phyloP scores from a whole-genome alignment of 1,140 invertebrate species.

The Pseudachorutes palmiensis region DNA sequence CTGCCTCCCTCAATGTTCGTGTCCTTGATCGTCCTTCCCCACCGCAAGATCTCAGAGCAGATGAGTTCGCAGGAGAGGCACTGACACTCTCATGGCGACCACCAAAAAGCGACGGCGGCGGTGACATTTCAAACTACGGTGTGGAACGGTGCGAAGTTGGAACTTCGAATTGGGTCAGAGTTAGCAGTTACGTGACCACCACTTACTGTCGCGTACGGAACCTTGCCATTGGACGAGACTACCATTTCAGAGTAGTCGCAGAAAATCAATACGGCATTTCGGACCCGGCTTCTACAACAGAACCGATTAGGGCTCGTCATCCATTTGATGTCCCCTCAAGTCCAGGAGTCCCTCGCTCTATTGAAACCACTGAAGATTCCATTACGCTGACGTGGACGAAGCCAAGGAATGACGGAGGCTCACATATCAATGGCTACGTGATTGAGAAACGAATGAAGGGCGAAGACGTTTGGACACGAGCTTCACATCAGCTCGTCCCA shows the following conservation, averaged over 20 bases:
- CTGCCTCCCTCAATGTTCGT: conserved; percentile 83
- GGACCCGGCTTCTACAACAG: conserved; percentile 76
- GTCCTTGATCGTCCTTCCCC: conserved; percentile 83
- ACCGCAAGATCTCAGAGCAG: conserved; percentile 76
- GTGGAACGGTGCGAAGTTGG: conserved; percentile 85
- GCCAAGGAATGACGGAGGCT: conserved; percentile 85
- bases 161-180: conserved; percentile 73
- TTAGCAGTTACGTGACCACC: conserved; percentile 83
- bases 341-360: conserved; percentile 73
- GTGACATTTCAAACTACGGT: conserved; percentile 91
- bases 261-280: conserved; percentile 95
- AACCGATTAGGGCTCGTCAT: conserved; percentile 87
- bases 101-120: conserved; percentile 77
- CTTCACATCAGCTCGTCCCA: conserved; percentile 68
- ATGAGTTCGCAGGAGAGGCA: conserved; percentile 90
- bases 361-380: conserved; percentile 83
- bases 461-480: conserved; percentile 86
- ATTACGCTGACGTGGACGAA: conserved; percentile 90
- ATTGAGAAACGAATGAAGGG: conserved; percentile 83
- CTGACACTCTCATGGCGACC: conserved; percentile 92
- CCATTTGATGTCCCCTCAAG: conserved; percentile 89
- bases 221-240: conserved; percentile 77
- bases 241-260: conserved; percentile 96
- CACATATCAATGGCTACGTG: conserved; percentile 58
- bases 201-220: conserved; percentile 83